Conservation (phyloP, 1,140 invertebrate genomes). For the Drosophila varians region DNA sequence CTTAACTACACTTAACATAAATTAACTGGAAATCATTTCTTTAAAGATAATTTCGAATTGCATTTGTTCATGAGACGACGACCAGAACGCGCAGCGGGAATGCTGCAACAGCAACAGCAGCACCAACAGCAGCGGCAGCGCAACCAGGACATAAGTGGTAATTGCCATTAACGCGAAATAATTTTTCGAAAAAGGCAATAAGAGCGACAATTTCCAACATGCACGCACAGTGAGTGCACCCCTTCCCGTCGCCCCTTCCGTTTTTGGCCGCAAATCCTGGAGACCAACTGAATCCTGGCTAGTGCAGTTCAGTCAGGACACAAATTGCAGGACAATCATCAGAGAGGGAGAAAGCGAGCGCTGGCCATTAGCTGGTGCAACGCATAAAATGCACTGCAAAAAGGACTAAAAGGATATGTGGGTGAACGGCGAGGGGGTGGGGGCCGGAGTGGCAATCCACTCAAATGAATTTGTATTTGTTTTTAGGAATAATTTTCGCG, state of each 20-base stretch:
- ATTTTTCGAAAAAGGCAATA: slow-evolving; percentile 77
- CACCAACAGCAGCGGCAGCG: neutral
- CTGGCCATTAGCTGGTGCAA: slow-evolving; percentile 52
- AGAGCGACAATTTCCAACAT: slow-evolving; percentile 73
- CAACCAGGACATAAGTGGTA: slow-evolving; percentile 67
- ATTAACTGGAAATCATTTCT: slow-evolving; percentile 75
- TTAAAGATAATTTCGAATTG: slow-evolving; percentile 73
- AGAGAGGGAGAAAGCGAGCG: slow-evolving; percentile 17
- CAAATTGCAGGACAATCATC: slow-evolving; percentile 78
- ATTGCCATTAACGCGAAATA: slow-evolving; percentile 80
- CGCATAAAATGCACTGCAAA: slow-evolving; percentile 69
- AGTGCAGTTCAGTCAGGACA: slow-evolving; percentile 45
- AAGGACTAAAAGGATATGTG: slow-evolving; percentile 62
- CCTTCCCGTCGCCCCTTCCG: neutral
- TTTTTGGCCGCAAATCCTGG: neutral
- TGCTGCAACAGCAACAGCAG: slow-evolving; percentile 6
- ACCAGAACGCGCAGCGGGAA: slow-evolving; percentile 17
- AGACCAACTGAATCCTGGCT: slow-evolving; percentile 16
- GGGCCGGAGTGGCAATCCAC: slow-evolving; percentile 63
- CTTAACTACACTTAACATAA: slow-evolving; percentile 79
- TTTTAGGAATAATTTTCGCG: slow-evolving; percentile 73
- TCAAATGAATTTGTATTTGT: slow-evolving; percentile 80
- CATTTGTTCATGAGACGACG: slow-evolving; percentile 33
- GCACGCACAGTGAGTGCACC: slow-evolving; percentile 49
- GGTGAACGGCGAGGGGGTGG: slow-evolving; percentile 2